A percentile compares a stretch with the other conserved stretches of the same genome.
These are phyloP conservation scores for Pogonomyrmex barbatus DNA, from an alignment of 1,140 invertebrate species.

Conservation along the genomic window DNA sequence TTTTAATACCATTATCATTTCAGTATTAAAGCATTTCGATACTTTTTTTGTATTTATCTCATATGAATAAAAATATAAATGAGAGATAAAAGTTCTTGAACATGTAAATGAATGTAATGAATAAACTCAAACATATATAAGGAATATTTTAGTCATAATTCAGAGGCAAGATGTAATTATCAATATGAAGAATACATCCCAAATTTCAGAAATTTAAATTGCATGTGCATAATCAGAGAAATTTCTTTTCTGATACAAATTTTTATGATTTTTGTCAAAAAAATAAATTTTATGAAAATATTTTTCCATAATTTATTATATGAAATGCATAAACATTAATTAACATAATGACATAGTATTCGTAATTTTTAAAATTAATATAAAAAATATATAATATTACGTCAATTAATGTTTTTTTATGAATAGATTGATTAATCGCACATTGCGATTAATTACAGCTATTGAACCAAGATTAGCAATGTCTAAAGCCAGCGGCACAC, in stretches of 20 bases:
- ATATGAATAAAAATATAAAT: constrained; percentile 1
- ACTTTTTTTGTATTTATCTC: neutral
- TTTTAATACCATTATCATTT: neutral
- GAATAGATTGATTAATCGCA: too few species aligned
- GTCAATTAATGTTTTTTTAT: neutral
- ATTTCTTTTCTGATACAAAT: too few species aligned
- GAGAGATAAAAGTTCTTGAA: neutral
- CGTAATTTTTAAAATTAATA: too few species aligned
- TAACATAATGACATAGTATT: too few species aligned
- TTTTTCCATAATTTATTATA: too few species aligned
- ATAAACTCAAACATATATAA: constrained; percentile 5
- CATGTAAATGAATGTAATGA: constrained; percentile 8
- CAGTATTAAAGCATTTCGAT: constrained; percentile 10
- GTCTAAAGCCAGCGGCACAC: too few species aligned
- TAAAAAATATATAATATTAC: neutral
- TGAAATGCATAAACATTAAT: too few species aligned
- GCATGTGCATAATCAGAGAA: neutral
- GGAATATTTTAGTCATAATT: neutral
- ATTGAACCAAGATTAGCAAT: too few species aligned
- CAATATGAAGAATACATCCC: neutral
- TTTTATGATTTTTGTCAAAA: too few species aligned
- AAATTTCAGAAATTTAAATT: neutral
- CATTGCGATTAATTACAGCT: too few species aligned
- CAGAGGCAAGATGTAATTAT: neutral
- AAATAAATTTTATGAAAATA: too few species aligned